Conservation (phyloP, 2,888 invertebrate genomes). For the Cistogaster globosa region DNA sequence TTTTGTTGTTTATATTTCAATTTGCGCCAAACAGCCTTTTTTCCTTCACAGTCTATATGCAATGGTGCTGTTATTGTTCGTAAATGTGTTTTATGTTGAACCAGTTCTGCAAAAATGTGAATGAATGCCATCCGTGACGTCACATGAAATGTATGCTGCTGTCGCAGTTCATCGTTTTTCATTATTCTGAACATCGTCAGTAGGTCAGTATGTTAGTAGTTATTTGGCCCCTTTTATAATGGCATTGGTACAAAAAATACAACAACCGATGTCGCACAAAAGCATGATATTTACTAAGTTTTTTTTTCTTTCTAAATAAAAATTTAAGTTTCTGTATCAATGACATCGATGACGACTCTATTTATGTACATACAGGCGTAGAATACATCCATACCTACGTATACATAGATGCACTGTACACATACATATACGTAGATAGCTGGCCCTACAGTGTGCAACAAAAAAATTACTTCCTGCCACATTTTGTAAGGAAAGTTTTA, state of each 20-base stretch:
- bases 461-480: background rate
- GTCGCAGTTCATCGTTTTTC: slow-evolving; percentile 53
- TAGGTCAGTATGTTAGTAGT: slow-evolving; percentile 83
- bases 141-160: slow-evolving; percentile 72
- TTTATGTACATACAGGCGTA: background rate
- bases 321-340: slow-evolving; percentile 58
- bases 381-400: background rate
- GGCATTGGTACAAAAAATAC: background rate
- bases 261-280: slow-evolving; percentile 12
- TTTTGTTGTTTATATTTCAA: slow-evolving; percentile 44
- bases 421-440: background rate
- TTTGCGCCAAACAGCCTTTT: slow-evolving; percentile 63
- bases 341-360: slow-evolving; percentile 66
- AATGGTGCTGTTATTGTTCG: slow-evolving; percentile 1
- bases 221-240: slow-evolving; percentile 51
- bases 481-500: background rate
- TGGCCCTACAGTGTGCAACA: background rate
- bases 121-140: slow-evolving; percentile 82
- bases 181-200: slow-evolving; percentile 67
- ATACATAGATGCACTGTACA: too few relatives aligned
- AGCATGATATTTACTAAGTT: slow-evolving; percentile 63
- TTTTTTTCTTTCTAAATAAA: slow-evolving; percentile 25
- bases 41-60: slow-evolving; percentile 2
- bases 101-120: slow-evolving; percentile 76
- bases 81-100: slow-evolving; percentile 24